A percentile compares a stretch with the other conserved stretches of the same genome.
phyloP scores from a whole-genome alignment of 2,113 vertebrate species.

The Capreolus pygargus region DNA sequence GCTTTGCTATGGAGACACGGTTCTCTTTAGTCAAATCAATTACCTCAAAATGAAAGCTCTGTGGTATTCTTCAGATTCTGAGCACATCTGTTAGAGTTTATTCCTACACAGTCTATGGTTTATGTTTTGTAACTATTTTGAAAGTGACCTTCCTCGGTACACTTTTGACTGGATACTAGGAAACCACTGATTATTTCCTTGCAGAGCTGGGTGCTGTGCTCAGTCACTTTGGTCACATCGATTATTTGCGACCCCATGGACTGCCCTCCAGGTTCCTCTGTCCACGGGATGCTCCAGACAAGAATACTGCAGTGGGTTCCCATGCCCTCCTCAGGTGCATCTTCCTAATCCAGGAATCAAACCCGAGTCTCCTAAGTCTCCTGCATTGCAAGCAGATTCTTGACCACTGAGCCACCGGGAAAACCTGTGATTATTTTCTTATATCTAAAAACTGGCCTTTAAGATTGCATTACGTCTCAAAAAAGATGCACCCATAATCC shows the following conservation, averaged over 20 bases:
- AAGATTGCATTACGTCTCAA: neutral
- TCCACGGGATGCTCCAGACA: neutral
- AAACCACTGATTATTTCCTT: conserved; percentile 16
- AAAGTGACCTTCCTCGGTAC: neutral
- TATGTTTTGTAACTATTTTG: neutral
- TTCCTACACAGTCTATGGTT: neutral
- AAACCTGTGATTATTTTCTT: neutral
- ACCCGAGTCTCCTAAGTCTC: neutral
- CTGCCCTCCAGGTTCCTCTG: neutral
- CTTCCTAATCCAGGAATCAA: neutral
- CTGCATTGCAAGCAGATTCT: neutral
- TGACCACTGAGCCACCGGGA: neutral
- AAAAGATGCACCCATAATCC: neutral
- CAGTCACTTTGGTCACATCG: neutral
- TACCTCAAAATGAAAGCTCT: neutral
- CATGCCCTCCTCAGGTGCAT: neutral
- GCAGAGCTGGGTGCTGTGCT: neutral
- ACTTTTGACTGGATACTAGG: neutral
- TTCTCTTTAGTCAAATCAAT: neutral
- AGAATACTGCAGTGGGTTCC: neutral
- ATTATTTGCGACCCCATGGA: neutral
- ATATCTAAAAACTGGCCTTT: neutral
- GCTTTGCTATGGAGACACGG: neutral
- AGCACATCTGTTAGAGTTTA: neutral
- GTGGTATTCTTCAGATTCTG: neutral